Conservation (phyloP, 2,113 vertebrate genomes). For the Bufo bufo region DNA sequence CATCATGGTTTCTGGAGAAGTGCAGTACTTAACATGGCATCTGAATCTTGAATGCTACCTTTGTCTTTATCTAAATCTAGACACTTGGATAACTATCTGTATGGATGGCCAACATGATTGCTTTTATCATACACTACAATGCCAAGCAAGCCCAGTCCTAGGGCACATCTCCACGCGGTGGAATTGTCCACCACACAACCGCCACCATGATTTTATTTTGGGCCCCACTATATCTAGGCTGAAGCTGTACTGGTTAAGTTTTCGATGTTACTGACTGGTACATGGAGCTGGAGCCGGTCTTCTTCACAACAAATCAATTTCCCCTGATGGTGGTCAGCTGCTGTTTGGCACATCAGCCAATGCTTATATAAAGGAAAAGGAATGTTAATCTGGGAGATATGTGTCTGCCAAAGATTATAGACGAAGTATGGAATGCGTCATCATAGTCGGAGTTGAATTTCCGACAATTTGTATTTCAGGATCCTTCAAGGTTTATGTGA, state of each 20-base stretch:
- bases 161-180: too few species aligned
- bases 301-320: constrained; percentile 55
- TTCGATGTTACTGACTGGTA: background rate
- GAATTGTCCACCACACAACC: too few species aligned
- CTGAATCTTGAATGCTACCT: background rate
- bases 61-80: background rate
- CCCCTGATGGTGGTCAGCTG: constrained; percentile 74
- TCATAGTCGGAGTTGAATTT: constrained; percentile 24
- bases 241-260: too few species aligned
- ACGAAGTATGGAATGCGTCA: constrained; percentile 63
- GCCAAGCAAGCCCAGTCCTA: too few species aligned
- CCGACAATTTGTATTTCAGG: background rate
- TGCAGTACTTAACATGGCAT: background rate
- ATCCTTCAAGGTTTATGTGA: background rate
- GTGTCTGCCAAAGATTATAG: constrained; percentile 67
- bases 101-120: too few species aligned
- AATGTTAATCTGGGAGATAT: constrained; percentile 65
- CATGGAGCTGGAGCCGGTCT: background rate
- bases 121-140: too few species aligned
- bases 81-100: too few species aligned
- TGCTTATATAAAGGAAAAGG: constrained; percentile 69
- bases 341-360: constrained; percentile 64
- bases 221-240: too few species aligned
- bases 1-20: background rate
- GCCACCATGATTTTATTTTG: too few species aligned